These are phyloP conservation scores for Ellobium chinense DNA, from an alignment of 2,888 invertebrate species.

Conservation along the genomic window DNA sequence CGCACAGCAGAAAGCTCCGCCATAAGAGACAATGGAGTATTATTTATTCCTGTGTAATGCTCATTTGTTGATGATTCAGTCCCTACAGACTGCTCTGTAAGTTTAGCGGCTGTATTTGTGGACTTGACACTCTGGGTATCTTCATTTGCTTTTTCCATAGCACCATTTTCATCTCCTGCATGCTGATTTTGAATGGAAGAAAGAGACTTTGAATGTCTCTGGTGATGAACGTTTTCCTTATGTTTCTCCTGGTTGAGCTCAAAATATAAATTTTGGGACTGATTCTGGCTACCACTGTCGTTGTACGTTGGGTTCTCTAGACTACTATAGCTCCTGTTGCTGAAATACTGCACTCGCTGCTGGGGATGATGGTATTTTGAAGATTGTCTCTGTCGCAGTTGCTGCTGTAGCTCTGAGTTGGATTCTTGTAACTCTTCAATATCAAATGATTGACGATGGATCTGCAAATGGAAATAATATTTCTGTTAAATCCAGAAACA, in stretches of 20 bases:
- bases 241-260: slow-evolving; percentile 27
- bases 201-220: neutral
- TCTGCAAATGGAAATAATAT: no score
- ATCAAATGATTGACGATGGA: slow-evolving; percentile 81
- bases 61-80: no score
- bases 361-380: slow-evolving; percentile 11
- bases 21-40: neutral
- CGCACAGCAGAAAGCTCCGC: slow-evolving; percentile 18
- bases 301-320: neutral
- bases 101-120: neutral
- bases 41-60: neutral
- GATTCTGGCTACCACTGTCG: neutral
- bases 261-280: slow-evolving; percentile 1
- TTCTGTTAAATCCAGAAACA: no score
- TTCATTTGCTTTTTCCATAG: no score
- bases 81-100: no score
- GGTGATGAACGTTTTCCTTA: neutral
- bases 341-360: neutral
- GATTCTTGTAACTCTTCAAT: slow-evolving; percentile 86
- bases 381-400: slow-evolving; percentile 83
- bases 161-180: neutral
- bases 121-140: neutral
- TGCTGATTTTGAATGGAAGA: neutral
- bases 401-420: slow-evolving; percentile 86
- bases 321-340: neutral